Evolutionary conservation across 2,113 vertebrate genomes (phyloP).

Genomic region (Brachyistius frenatus): DNA sequence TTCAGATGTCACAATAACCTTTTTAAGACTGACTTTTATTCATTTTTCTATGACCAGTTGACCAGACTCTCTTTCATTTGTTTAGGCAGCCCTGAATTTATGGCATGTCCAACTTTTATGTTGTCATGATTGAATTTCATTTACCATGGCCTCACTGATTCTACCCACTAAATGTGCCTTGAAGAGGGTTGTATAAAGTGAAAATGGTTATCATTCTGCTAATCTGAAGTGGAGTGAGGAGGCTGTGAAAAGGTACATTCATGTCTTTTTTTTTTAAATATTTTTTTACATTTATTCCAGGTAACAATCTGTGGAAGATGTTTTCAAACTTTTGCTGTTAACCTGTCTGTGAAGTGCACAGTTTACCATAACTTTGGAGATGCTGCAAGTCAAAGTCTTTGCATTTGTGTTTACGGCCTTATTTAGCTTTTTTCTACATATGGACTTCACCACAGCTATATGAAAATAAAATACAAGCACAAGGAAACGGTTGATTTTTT

Average conservation of each 20-base stretch:
- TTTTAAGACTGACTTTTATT: slow-evolving; percentile 20
- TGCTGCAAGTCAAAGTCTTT: not conserved
- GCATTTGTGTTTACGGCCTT: not conserved
- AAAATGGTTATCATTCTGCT: slow-evolving; percentile 9
- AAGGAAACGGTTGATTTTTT: not conserved
- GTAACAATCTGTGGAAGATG: slow-evolving; percentile 1
- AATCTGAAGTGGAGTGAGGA: slow-evolving; percentile 8
- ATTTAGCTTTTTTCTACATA: slow-evolving; percentile 7
- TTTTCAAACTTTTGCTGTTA: no score
- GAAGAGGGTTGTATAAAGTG: not conserved
- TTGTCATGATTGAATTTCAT: slow-evolving; percentile 26
- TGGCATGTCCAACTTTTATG: slow-evolving; percentile 33
- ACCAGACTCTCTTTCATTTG: slow-evolving; percentile 3
- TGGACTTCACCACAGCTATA: not conserved
- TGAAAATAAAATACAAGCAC: no score
- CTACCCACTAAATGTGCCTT: slow-evolving; percentile 5
- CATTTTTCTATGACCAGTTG: slow-evolving; percentile 20
- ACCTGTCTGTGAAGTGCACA: not conserved
- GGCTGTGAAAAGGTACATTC: slow-evolving; percentile 24
- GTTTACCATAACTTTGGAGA: not conserved
- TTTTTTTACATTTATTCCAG: slow-evolving; percentile 7
- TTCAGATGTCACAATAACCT: slow-evolving; percentile 9
- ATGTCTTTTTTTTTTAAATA: slow-evolving; percentile 5
- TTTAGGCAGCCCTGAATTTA: not conserved
- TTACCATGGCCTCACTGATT: slow-evolving; percentile 16